Conservation (phyloP, 2,797 vertebrate genomes). For the Phoeniculus purpureus region DNA sequence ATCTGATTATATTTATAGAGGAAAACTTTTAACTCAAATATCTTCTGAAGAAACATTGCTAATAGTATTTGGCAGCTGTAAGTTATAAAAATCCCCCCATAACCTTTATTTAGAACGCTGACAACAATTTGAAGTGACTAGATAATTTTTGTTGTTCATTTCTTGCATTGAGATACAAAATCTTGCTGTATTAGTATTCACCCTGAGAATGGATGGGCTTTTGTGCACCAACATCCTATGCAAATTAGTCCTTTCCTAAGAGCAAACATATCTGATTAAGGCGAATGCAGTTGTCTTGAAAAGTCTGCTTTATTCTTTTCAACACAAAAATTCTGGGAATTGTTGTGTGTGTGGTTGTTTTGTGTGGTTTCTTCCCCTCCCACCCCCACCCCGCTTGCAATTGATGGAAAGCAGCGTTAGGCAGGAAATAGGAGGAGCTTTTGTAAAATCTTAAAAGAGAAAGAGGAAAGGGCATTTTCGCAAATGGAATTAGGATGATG, state of each 20-base stretch:
- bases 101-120: neutral
- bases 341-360: neutral
- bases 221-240: conserved; percentile 44
- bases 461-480: conserved; percentile 12
- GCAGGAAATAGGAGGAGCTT: conserved; percentile 54
- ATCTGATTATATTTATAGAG: neutral
- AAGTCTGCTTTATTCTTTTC: conserved; percentile 16
- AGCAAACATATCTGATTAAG: conserved; percentile 43
- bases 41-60: neutral
- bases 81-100: neutral
- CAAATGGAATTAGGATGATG: conserved; percentile 6
- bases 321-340: neutral
- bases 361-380: neutral
- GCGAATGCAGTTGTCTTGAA: neutral
- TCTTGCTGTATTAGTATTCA: conserved; percentile 56
- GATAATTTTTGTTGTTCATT: neutral
- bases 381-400: neutral
- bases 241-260: conserved; percentile 49
- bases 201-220: conserved; percentile 34
- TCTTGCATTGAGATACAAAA: neutral
- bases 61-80: neutral
- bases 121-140: neutral
- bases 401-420: neutral
- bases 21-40: neutral
- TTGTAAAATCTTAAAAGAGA: conserved; percentile 34